Evolutionary conservation across 1,140 invertebrate genomes (phyloP).

Genomic region (Sycophaga agraensis): DNA sequence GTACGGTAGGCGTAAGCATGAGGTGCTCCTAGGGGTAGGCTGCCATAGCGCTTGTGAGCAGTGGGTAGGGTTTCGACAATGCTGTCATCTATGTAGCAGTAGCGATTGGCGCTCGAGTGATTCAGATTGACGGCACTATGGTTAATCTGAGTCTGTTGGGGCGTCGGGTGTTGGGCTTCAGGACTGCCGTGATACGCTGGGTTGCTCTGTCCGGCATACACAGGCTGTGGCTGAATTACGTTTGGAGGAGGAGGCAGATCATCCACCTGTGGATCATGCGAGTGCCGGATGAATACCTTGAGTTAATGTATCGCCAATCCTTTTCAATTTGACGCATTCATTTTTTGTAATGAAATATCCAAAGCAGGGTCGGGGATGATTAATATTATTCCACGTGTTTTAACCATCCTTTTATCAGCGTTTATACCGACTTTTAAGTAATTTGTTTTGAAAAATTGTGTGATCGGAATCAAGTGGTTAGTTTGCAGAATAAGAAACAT

Average conservation of each 20-base stretch:
- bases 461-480: background rate
- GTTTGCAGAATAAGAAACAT: no score
- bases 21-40: constrained; percentile 40
- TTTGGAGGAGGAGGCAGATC: constrained; percentile 47
- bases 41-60: constrained; percentile 34
- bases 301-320: no score
- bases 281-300: no score
- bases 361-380: no score
- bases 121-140: constrained; percentile 1
- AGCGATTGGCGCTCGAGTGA: constrained; percentile 34
- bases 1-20: constrained; percentile 32
- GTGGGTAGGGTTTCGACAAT: background rate
- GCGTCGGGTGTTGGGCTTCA: constrained; percentile 13
- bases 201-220: constrained; percentile 44
- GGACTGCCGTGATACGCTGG: constrained; percentile 42
- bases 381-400: no score
- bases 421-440: no score
- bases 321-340: no score
- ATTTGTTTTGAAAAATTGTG: no score
- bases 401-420: no score
- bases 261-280: constrained; percentile 33
- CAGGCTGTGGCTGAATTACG: constrained; percentile 32
- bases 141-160: background rate
- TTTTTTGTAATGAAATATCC: no score
- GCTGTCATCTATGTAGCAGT: constrained; percentile 45